Evolutionary conservation across 2,113 vertebrate genomes (phyloP).

Genomic region (Pedetes capensis): DNA sequence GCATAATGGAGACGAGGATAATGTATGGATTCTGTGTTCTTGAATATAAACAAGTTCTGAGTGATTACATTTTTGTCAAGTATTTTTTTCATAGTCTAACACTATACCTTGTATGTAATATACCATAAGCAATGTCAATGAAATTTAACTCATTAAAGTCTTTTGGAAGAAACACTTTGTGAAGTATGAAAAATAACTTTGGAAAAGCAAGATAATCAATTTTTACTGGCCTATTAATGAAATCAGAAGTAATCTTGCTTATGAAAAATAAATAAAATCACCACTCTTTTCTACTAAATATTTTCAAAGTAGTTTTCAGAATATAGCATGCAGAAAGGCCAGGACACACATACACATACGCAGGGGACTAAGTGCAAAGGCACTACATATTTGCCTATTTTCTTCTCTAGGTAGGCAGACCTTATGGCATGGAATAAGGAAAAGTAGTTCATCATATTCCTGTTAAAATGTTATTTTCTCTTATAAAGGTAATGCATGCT

Average conservation of each 20-base stretch:
- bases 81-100: not conserved
- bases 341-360: not conserved
- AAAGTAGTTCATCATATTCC: not conserved
- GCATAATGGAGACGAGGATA: not conserved
- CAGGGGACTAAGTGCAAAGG: not conserved
- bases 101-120: not conserved
- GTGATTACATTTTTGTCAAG: slow-evolving; percentile 9
- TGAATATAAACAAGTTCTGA: slow-evolving; percentile 30
- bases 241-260: not conserved
- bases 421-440: not conserved
- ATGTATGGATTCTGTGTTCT: not conserved
- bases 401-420: not conserved
- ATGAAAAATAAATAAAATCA: not conserved
- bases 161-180: slow-evolving; percentile 25
- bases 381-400: not conserved
- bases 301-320: not conserved
- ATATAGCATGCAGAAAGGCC: not conserved
- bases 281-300: not conserved
- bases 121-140: not conserved
- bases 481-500: not conserved
- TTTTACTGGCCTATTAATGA: slow-evolving; percentile 30
- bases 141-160: not conserved
- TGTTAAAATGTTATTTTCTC: not conserved
- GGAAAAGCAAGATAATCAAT: not conserved
- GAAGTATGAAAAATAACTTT: slow-evolving; percentile 23